Conservation (phyloP, 2,113 vertebrate species). For the Eclectus roratus region DNA sequence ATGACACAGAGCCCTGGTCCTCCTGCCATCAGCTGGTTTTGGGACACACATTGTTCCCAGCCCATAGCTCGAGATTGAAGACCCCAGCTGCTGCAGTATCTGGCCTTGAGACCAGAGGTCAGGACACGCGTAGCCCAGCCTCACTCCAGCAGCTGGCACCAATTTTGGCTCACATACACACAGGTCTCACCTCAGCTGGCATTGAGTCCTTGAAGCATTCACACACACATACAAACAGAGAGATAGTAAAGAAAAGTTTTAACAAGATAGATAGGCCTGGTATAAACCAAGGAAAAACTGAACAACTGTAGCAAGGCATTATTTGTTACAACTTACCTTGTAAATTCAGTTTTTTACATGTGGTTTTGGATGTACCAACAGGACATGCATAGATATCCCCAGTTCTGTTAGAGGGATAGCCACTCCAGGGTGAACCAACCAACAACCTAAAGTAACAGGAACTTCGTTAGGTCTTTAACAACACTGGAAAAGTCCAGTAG, state of each 20-base stretch:
- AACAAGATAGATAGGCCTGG: fast-evolving
- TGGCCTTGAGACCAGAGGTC: background rate
- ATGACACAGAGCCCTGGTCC: fast-evolving
- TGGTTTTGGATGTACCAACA: slow-evolving; percentile 58
- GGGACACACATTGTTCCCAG: background rate
- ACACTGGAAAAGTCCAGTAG: background rate
- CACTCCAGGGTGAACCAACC: slow-evolving; percentile 90
- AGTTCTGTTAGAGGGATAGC: slow-evolving; percentile 82
- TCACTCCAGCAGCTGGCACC: background rate
- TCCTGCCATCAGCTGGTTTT: background rate
- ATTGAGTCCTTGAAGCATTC: background rate
- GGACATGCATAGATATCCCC: slow-evolving; percentile 90
- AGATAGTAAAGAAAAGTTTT: background rate
- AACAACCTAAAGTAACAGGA: slow-evolving; percentile 79
- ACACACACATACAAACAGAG: background rate
- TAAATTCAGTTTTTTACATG: slow-evolving; percentile 83
- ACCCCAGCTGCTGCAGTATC: background rate
- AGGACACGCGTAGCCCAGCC: background rate
- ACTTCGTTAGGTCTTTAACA: background rate
- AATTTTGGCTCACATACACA: background rate
- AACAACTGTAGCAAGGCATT: background rate
- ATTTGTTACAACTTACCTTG: slow-evolving; percentile 73
- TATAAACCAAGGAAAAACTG: background rate
- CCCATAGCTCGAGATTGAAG: background rate
- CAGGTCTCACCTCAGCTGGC: fast-evolving